Evolutionary conservation across 1,140 invertebrate genomes (phyloP), one percentile per base, ranked within the genome.

Genomic region (Camponotus vicinus): DNA sequence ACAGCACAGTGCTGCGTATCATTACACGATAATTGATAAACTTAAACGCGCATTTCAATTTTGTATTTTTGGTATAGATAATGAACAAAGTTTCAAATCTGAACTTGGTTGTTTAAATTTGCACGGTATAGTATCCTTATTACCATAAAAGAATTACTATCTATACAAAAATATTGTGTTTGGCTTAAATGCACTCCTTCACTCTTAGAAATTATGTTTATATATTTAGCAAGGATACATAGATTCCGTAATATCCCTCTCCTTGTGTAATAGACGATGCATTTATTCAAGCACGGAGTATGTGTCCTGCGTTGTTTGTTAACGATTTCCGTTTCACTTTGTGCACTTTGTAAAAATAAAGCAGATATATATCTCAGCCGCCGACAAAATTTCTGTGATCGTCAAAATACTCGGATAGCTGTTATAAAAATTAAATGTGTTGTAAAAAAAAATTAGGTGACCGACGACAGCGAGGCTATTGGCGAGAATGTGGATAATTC

Each of bases 401-500:
- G 77, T 32, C n/a, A 80, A 69, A 27, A 34, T 45, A 69, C n/a
- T 49, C 21, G 45, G 45, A 69, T 32, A 80, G 37, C 13, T 37
- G 32, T 69, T 42, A 21, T 11, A n/a, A 40, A 67, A 21, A 70
- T 40, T 66, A 32, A 4, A 52, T 42, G 70, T 69, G 32, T 2
- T 42, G 21, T 69, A 52, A 49, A 49, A 49, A 49, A 49, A 52
- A 80, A 77, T 77, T 76, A 91, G 92, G 88, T 92, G 45, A 91
- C 84, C 49, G 90, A 90, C 45, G 86, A 89, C 37, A 90, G 89
- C 21, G 90, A 91, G 59, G 86, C 69, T 61, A 73, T 52, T 67
- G 85, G 64, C 70, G 90, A 90, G 59, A 71, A 37, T 52, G 78
- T 85, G 59, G 85, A 59, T 40, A 86, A 66, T 64, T 64, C 61